Percentiles rank a stretch among this genome's conserved stretches.
phyloP scores from a whole-genome alignment of 2,888 invertebrate species.

The Machimus atricapillus region DNA sequence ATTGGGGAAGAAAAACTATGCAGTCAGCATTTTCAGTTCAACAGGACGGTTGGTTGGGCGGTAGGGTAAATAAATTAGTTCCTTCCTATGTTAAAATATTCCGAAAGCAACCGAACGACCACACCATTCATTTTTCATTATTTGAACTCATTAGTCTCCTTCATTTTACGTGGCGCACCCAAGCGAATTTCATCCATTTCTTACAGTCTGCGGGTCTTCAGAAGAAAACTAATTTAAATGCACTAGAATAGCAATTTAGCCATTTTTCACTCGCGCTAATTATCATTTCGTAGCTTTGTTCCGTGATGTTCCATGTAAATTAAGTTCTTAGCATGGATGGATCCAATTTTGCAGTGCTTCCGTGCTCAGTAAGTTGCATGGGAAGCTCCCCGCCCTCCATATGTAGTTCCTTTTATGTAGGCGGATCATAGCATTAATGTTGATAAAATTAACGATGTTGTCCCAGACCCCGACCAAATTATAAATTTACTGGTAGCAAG shows the following conservation, averaged over 20 bases:
- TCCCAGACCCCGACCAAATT: background rate
- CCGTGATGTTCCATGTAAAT: background rate
- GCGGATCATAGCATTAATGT: background rate
- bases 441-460: background rate
- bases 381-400: background rate
- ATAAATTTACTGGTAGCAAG: background rate
- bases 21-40: background rate
- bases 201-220: background rate
- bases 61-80: background rate
- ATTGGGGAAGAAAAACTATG: background rate
- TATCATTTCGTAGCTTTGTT: background rate
- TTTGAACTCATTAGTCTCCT: background rate
- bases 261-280: background rate
- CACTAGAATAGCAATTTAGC: background rate
- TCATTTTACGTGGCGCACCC: background rate
- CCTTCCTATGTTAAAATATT: background rate
- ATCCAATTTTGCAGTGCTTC: background rate
- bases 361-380: background rate
- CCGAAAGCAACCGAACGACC: background rate
- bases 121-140: background rate
- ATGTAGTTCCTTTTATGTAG: background rate
- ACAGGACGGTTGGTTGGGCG: background rate
- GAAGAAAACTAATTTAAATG: background rate
- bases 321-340: background rate
- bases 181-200: background rate